phyloP scores from a whole-genome alignment of 2,888 invertebrate species.

The Empis stercorea region DNA sequence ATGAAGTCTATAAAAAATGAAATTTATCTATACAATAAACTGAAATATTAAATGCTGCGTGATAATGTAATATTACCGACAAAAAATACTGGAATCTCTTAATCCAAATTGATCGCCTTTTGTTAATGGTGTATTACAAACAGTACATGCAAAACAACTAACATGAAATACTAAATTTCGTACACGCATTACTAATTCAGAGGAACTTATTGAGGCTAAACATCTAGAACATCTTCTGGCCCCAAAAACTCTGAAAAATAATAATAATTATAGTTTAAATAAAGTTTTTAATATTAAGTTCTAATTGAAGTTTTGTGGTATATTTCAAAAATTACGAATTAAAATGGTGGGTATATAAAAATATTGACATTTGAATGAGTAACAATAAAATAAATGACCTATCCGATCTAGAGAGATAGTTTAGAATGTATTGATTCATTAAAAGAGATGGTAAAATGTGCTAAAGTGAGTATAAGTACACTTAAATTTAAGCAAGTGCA shows the following conservation, averaged over 20 bases:
- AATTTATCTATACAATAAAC: neutral
- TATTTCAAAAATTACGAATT: no score
- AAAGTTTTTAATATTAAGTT: no score
- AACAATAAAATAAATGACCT: no score
- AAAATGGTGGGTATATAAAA: no score
- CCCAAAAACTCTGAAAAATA: constrained; percentile 68
- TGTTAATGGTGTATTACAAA: constrained; percentile 72
- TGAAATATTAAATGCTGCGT: neutral
- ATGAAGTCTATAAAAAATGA: constrained; percentile 26
- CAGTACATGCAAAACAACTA: constrained; percentile 85
- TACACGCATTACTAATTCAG: constrained; percentile 91
- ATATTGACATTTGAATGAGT: no score
- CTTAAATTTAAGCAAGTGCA: no score
- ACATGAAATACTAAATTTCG: constrained; percentile 88
- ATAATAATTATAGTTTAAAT: constrained; percentile 15
- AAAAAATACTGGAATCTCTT: constrained; percentile 75
- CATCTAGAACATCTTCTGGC: constrained; percentile 82
- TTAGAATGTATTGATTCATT: no score
- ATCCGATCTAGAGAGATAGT: no score
- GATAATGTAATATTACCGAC: constrained; percentile 43
- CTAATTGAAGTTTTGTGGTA: no score
- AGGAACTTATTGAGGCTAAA: constrained; percentile 73
- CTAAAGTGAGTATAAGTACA: no score
- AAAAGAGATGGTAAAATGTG: no score
- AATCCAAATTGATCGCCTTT: constrained; percentile 95